Percentiles rank a stretch among this genome's conserved stretches.
Evolutionary conservation across 2,888 invertebrate genomes (phyloP).

Genomic region (Drosophila merina): DNA sequence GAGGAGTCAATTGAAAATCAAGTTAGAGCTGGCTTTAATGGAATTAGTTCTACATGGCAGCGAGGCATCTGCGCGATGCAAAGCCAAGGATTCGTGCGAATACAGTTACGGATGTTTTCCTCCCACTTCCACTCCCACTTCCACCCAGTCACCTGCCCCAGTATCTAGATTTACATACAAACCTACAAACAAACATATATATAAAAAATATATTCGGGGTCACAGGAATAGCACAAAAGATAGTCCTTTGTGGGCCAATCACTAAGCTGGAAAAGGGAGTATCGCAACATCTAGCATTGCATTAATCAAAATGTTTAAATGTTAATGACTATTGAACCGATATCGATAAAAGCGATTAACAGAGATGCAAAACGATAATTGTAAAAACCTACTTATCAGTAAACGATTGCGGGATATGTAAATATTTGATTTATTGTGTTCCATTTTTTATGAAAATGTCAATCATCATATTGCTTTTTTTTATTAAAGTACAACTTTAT

Average conservation of each 20-base stretch:
- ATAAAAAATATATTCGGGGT: background rate
- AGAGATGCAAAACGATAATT: too few relatives aligned
- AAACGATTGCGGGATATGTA: too few relatives aligned
- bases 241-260: background rate
- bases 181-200: background rate
- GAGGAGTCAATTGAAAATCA: constrained; percentile 80
- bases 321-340: too few relatives aligned
- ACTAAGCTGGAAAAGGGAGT: too few relatives aligned
- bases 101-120: constrained; percentile 24
- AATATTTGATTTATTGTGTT: too few relatives aligned
- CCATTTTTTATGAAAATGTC: too few relatives aligned
- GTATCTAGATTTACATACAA: background rate
- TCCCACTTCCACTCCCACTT: constrained; percentile 20
- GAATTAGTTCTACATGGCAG: constrained; percentile 71
- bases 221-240: background rate
- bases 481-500: too few relatives aligned
- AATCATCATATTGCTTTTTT: too few relatives aligned
- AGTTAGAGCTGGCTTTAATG: constrained; percentile 80
- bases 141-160: constrained; percentile 2
- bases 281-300: too few relatives aligned
- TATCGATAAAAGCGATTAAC: too few relatives aligned
- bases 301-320: too few relatives aligned
- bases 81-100: constrained; percentile 39
- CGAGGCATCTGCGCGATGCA: constrained; percentile 44
- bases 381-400: too few relatives aligned